Percentiles rank a stretch among this genome's conserved stretches.
These are phyloP conservation scores for Apodemia hepburni DNA, from an alignment of 2,888 invertebrate genomes.

Conservation along the genomic window DNA sequence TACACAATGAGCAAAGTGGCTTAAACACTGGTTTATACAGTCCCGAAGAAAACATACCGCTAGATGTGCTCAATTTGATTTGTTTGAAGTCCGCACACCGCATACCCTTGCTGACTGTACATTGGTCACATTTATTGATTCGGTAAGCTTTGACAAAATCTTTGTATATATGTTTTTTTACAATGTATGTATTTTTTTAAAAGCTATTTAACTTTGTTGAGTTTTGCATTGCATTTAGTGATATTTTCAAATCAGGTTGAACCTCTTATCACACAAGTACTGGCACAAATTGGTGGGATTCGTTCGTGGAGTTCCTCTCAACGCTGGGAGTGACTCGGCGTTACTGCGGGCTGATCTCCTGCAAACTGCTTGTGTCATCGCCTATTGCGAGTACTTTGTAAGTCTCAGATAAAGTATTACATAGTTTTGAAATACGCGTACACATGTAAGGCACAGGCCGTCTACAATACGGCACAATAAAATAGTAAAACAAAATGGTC, in stretches of 20 bases:
- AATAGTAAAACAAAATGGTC: too few relatives aligned
- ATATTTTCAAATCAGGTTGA: conserved; percentile 67
- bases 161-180: too few relatives aligned
- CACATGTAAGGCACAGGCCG: too few relatives aligned
- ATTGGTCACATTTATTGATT: conserved; percentile 87
- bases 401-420: conserved; percentile 42
- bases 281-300: conserved; percentile 83
- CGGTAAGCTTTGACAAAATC: conserved; percentile 20
- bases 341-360: conserved; percentile 82
- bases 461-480: too few relatives aligned
- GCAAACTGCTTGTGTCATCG: conserved; percentile 83
- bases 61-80: conserved; percentile 76
- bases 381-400: conserved; percentile 90
- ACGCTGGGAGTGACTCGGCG: conserved; percentile 49
- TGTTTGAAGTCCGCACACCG: conserved; percentile 82
- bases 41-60: conserved; percentile 73
- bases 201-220: too few relatives aligned
- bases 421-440: too few relatives aligned
- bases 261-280: conserved; percentile 84
- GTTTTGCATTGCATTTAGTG: too few relatives aligned
- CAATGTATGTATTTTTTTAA: too few relatives aligned
- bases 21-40: conserved; percentile 71
- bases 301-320: conserved; percentile 52
- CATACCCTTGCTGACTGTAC: conserved; percentile 85
- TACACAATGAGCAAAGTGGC: conserved; percentile 72